Base-by-base conservation (phyloP, 2,113 vertebrate genomes). In the Athene noctua region DNA sequence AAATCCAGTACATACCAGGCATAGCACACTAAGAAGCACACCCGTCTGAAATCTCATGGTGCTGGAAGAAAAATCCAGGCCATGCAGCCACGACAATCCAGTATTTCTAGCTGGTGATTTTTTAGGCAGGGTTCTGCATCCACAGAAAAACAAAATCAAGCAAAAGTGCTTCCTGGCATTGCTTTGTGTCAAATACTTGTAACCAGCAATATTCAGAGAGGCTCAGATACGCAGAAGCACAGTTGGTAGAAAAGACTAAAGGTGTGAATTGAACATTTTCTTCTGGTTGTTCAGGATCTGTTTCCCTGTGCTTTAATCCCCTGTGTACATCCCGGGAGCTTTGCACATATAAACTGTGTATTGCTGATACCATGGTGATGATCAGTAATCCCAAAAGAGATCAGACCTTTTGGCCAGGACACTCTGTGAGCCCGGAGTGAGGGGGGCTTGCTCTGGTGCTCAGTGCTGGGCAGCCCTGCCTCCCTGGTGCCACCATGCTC, bases 1-100 rank as follows among this genome's bases (percentile, higher is more conserved):
- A 94, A 94, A 95, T 81, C 91, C 95, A 96, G 95, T 84, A 63
- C 49, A 26, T 25, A 71, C 40, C 81, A 36, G 68, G 95, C 94
- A 71, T 49, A 92, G 86, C 54, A 83, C 67, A 91, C 36, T 79
- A 72, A 74, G 84, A 27, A 82, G 93, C 89, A 95, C 91, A n/a
- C 47, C 88, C 87, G 9, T 62, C 86, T 79, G 89, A 86, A 93
- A 85, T 66, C 87, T 54, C 81, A 29, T 67, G 83, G 85, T 89
- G 80, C 83, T 93, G 52, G 79, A n/a, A 46, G 68, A 34, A 78
- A 84, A 84, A 95, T 66, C 80, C 90, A 55, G 77, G 47, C 84
- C 14, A 10, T n/a, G 91, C 49, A 32, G 71, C 93, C 87, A 44
- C 17, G 11, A 44, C 54, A 67, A 26, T 22, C 65, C 80, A 67